Base-by-base conservation (phyloP, 2,113 vertebrate genomes). In the Petromus typicus region DNA sequence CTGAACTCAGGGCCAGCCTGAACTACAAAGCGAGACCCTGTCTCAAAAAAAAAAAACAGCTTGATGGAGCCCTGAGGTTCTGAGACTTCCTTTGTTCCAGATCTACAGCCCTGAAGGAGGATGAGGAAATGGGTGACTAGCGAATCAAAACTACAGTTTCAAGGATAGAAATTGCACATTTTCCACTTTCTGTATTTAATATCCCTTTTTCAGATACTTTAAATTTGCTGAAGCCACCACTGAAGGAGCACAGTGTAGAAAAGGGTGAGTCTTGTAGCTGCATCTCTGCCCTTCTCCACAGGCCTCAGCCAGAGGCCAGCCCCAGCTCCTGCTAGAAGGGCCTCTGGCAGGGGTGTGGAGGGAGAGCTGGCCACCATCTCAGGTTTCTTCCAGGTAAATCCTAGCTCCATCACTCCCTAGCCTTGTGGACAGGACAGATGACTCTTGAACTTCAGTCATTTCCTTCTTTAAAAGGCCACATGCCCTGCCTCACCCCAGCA, bases 241-340 rank as follows among this genome's bases (percentile, higher is more conserved):
- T 59, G 69, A 14, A 32, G 14, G 22, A 63, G 45, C 7, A 22
- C 78, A 37, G 5, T 1, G 3, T 20, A 75, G 37, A 17, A 64
- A 56, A 56, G 1, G 12, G 2, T 3, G 18, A 10, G 17, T 37
- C 0, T 7, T 0, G 7, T 34, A 45, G 4, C 11, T 56, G 1
- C 20, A 4, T 30, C 25, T 54, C 13, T 13, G 4, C 10, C 20
- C n/a, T 63, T 63, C 34, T 37, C 11, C 40, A 23, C 23, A 59
- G n/a, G 27, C 40, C 22, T 75, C 32, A 18, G 34, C n/a, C 43
- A 40, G 64, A 25, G 64, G 45, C 22, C 45, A 71, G 37, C 11
- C 22, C 34, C 22, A 5, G 25, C 61, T 69, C 18, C 51, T 10
- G 32, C 17, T n/a, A n/a, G n/a, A 4, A 71, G 3, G 34, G 78